These are phyloP conservation scores for Philaenus spumarius DNA, from an alignment of 1,140 invertebrate species.

Conservation along the genomic window DNA sequence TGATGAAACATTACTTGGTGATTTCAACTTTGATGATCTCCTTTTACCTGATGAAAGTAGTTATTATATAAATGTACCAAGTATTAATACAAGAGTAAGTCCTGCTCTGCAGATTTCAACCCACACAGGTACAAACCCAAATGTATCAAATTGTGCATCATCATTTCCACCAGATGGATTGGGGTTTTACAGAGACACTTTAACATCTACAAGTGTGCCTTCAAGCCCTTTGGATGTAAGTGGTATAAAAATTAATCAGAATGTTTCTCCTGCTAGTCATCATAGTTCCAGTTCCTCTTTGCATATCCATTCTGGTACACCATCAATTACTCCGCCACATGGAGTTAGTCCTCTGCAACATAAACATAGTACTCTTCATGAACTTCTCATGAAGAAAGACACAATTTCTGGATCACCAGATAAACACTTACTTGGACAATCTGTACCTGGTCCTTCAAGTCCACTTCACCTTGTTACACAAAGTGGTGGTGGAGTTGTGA, in stretches of 20 bases:
- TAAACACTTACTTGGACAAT: slow-evolving; percentile 49
- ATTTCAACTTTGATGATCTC: slow-evolving; percentile 79
- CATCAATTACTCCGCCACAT: slow-evolving; percentile 33
- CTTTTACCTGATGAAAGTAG: slow-evolving; percentile 61
- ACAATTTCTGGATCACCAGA: slow-evolving; percentile 46
- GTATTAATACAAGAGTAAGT: slow-evolving; percentile 3
- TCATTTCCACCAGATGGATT: slow-evolving; percentile 28
- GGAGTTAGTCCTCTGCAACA: slow-evolving; percentile 42
- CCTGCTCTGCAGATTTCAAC: slow-evolving; percentile 8
- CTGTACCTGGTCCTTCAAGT: slow-evolving; percentile 42
- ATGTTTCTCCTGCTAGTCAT: slow-evolving; percentile 40
- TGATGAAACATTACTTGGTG: slow-evolving; percentile 66
- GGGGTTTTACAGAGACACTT: slow-evolving; percentile 18
- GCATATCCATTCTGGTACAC: slow-evolving; percentile 22
- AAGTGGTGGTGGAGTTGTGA: not conserved
- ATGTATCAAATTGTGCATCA: slow-evolving; percentile 15
- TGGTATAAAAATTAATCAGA: slow-evolving; percentile 11
- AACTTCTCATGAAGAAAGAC: slow-evolving; percentile 55
- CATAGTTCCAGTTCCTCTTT: slow-evolving; percentile 46
- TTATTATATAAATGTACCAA: slow-evolving; percentile 34
- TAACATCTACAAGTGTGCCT: slow-evolving; percentile 14
- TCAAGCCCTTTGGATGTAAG: slow-evolving; percentile 14
- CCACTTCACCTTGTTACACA: not conserved
- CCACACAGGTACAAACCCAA: not conserved
- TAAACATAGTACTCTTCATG: slow-evolving; percentile 49